Base-by-base conservation (phyloP, 1,140 invertebrate genomes). In the Lysiphlebus fabarum region DNA sequence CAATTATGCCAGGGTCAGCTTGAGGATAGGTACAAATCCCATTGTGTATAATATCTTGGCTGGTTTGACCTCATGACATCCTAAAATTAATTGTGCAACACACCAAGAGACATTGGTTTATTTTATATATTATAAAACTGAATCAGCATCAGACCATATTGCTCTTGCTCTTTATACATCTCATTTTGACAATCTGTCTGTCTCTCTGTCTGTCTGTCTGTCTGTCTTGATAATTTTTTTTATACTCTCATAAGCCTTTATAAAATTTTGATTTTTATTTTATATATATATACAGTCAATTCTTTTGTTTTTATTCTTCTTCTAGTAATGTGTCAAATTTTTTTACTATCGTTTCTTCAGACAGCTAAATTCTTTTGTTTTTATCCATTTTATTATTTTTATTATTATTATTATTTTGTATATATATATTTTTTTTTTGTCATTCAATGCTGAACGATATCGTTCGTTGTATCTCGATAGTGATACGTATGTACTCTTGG, bases 1-100 rank as follows among this genome's bases (percentile, higher is more conserved):
- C 56, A 40, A 58, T 58, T 58, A 53, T 58, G 37, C 48, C 49
- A 47, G 37, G 56, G 56, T 58, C 56, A 58, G 56, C 56, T 41
- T 58, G 48, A 38, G 48, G 48, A 58, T 58, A 49, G 45, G 47
- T 26, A 26, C 17, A 26, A 26, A 26, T 26, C 17, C 17, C 47
- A 47, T 38, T 47, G 45, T 38, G 11, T 43, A 53, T 58, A 58
- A n/a, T 58, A 58, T 58, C 41, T 58, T 58, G 48, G 43, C 34
- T 48, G 42, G 26, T 58, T 58, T 58, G 56, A 49, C 26, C 37
- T 33, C 56, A 2, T 58, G 56, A 58, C 56, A 41, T 42, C 41
- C 33, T 34, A 49, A 33, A 33, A 58, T 58, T 58, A 58, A 58
- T 58, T 53, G 49, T 33, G 47, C 34, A 49, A 36, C 47, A 49